Evolutionary conservation across 2,113 vertebrate genomes (phyloP), one percentile per base, ranked within the genome.

Genomic region (Corvus cornix): DNA sequence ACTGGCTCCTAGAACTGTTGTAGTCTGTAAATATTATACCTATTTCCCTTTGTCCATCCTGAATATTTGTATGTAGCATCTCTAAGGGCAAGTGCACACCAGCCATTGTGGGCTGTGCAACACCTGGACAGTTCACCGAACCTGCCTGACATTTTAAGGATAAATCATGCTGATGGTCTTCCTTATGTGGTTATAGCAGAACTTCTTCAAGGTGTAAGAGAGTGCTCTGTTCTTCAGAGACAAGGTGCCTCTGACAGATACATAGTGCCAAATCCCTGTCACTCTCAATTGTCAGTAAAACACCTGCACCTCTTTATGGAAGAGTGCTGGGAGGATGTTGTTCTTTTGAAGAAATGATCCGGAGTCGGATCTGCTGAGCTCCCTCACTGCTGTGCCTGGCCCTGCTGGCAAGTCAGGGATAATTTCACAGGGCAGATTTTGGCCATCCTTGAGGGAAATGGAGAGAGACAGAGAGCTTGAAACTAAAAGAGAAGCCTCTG

Each of bases 401-500:
- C 30, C 9, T 72, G n/a, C 89, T 64, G 90, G 80, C 21, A 43
- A 75, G 44, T 26, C 64, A 51, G 35, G 30, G 52, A 31, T 89
- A 35, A 70, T 86, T 95, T 92, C 81, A 88, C 67, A 46, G 63
- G 51, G 66, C 62, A 62, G 68, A 58, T 81, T 81, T 79, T 93
- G 90, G 56, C 73, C n/a, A 16, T 84, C 37, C 62, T 56, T 75
- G 56, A 64, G 44, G 70, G 60, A 63, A 74, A 77, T 75, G 33
- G 46, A 49, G 70, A n/a, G 70, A 90, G 68, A 37, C 68, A 93
- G 55, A 27, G 76, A 74, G 60, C 31, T 21, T 49, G 58, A 90
- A 88, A 80, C 18, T 35, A 37, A 91, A 94, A 91, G 58, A 87
- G 64, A 64, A 95, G 64, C 37, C 66, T 96, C 60, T 84, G 84